Percentiles rank a stretch among this genome's conserved stretches.
Conservation (phyloP, 1,140 invertebrate species). For the Lycorma delicatula region DNA sequence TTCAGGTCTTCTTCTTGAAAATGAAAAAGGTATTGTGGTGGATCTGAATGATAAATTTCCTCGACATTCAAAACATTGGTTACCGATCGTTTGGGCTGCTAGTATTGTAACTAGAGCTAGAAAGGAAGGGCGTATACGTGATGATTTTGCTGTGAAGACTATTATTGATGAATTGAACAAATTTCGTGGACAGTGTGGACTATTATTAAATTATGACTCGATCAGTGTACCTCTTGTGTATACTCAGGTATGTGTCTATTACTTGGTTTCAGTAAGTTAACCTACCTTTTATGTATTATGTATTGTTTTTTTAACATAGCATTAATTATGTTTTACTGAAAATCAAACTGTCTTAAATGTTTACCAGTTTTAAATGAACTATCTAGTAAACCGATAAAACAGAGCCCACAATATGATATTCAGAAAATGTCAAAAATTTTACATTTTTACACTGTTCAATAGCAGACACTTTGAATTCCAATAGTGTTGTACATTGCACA, state of each 20-base stretch:
- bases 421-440: too few relatives aligned
- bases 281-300: too few relatives aligned
- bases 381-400: too few relatives aligned
- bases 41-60: constrained; percentile 75
- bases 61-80: constrained; percentile 85
- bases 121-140: constrained; percentile 83
- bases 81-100: constrained; percentile 88
- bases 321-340: too few relatives aligned
- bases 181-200: constrained; percentile 74
- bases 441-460: too few relatives aligned
- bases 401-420: too few relatives aligned
- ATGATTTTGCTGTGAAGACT: constrained; percentile 88
- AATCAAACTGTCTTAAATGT: too few relatives aligned
- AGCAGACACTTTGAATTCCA: too few relatives aligned
- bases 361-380: too few relatives aligned
- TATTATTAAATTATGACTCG: constrained; percentile 76
- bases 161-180: constrained; percentile 83
- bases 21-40: constrained; percentile 71
- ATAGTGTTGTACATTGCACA: too few relatives aligned
- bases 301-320: too few relatives aligned
- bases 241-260: constrained; percentile 57
- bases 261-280: too few relatives aligned
- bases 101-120: constrained; percentile 77
- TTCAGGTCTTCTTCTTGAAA: constrained; percentile 71
- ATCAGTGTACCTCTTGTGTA: constrained; percentile 90